Base-by-base conservation (phyloP, 2,113 vertebrate genomes). In the Cryptotis parvus region DNA sequence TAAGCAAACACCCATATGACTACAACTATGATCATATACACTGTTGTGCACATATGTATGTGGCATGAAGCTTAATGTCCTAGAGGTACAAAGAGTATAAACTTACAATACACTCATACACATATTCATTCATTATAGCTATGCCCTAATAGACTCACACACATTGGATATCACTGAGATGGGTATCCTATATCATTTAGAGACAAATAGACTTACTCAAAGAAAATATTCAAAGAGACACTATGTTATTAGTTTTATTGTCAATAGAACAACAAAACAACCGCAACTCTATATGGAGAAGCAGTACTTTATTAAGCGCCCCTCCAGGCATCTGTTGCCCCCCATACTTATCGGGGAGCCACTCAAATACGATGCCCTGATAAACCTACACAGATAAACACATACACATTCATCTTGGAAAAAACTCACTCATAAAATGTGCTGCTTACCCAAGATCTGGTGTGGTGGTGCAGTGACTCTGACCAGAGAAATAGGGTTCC, bases 201-300 rank as follows among this genome's bases (percentile, higher is more conserved):
- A 31, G 35, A 27, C 58, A 85, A 14, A 80, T 9, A 72, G 39
- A 73, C 45, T 27, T 16, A n/a, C 39, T 80, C 33, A 52, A 82
- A 91, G 73, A 68, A 93, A 91, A 90, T 39, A 84, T 15, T 15
- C 16, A 63, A 66, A 77, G 45, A 91, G 35, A 35, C n/a, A 83
- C 72, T 37, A 35, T 91, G 66, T 94, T 81, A 79, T 91, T 90
- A 83, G 78, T 73, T 79, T 95, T 91, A 87, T 61, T 84, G 61
- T 93, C 66, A 45, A 31, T 41, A 77, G 83, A 74, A 91, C 31
- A 92, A 94, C 69, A 91, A 73, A 15, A 41, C 58, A 70, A 63
- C 49, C 77, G 3, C 4, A 9, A 66, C 43, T 80, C 77, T 82
- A 66, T 65, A 49, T 18, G 63, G 74, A 37, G 41, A 45, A 68